Conservation (phyloP, 2,797 vertebrate species). For the Platyrinchus mystaceus region DNA sequence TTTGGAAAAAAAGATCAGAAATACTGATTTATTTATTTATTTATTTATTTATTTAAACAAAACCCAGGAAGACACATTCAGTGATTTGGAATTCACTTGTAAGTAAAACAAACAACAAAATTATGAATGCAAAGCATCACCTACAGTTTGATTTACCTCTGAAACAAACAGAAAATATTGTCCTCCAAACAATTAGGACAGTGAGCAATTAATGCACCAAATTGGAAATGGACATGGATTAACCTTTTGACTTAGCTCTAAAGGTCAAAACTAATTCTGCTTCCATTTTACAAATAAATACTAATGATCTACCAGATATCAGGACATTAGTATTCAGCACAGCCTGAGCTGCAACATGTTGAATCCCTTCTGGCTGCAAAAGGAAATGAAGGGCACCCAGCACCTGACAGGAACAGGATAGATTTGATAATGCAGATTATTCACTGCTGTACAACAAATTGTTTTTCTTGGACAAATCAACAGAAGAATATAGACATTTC, state of each 20-base stretch:
- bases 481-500: background rate
- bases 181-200: slow-evolving; percentile 11
- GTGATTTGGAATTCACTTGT: background rate
- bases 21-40: background rate
- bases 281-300: slow-evolving; percentile 32
- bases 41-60: background rate
- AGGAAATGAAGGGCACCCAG: slow-evolving; percentile 22
- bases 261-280: slow-evolving; percentile 47
- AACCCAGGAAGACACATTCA: background rate
- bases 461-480: background rate
- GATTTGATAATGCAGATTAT: slow-evolving; percentile 13
- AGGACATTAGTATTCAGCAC: slow-evolving; percentile 24
- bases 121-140: slow-evolving; percentile 5
- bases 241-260: slow-evolving; percentile 29
- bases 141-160: slow-evolving; percentile 10
- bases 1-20: background rate
- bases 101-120: background rate
- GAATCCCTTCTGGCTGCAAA: background rate
- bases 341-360: background rate
- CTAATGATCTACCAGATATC: slow-evolving; percentile 28
- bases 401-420: background rate
- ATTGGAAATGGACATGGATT: slow-evolving; percentile 39
- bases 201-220: slow-evolving; percentile 26
- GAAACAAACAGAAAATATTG: slow-evolving; percentile 28
- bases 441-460: background rate